Base-by-base conservation (phyloP, 2,888 invertebrate genomes). In the Philaethria dido region DNA sequence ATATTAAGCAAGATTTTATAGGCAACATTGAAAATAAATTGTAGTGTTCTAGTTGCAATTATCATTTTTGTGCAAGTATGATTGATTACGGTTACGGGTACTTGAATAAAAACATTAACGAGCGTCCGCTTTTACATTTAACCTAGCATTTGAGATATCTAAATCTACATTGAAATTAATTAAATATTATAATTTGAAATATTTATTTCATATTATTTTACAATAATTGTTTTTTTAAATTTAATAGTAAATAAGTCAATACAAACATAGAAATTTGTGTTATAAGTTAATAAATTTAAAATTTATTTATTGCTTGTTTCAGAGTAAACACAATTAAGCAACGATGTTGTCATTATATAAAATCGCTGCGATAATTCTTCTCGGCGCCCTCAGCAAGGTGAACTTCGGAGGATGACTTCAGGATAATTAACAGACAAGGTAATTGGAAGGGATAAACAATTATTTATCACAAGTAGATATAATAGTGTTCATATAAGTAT, bases 371-470 rank as follows among this genome's bases (percentile, higher is more conserved):
- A 73, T 92, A 45, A 78, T 92, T 64, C 76, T 90, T 16, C 83
- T 90, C 64, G 80, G 85, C 69, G 78, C 87, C 0, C 78, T 89
- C 55, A 84, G 85, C 73, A 89, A 86, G 92, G 92, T 68, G 82
- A 88, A 64, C 75, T 90, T 29, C 89, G 0, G 90, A 92, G 77
- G 92, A 92, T 75, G 92, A 92, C 76, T 92, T 92, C 77, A 92
- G 92, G 90, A 92, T 92, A 90, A 88, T 92, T 73, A 86, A 87
- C 66, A 84, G 84, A 82, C 85, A 90, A 84, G 92, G 92, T 91
- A 75, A 48, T 14, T 45, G 8, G 14, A 36, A 47, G 20, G 2
- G n/a, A n/a, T n/a, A n/a, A n/a, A n/a, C n/a, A n/a, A n/a, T n/a
- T n/a, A n/a, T n/a, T n/a, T n/a, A n/a, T n/a, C n/a, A n/a, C n/a